Evolutionary conservation across 2,113 vertebrate genomes (phyloP).

Genomic region (Oreochromis tanganicae): DNA sequence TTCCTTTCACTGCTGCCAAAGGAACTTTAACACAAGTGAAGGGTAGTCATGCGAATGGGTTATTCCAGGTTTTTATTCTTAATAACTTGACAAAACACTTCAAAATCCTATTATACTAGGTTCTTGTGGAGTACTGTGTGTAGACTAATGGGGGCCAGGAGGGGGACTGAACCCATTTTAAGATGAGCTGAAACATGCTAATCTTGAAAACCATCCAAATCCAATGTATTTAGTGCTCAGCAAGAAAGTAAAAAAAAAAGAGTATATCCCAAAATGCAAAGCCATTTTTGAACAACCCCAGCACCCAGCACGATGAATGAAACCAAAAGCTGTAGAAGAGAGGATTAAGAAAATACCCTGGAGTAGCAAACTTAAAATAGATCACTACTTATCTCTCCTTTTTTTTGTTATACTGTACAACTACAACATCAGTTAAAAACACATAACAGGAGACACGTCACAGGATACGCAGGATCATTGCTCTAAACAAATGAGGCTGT

Average conservation of each 20-base stretch:
- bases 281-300: slow-evolving; percentile 11
- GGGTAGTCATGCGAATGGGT: background rate
- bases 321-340: slow-evolving; percentile 47
- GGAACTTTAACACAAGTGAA: background rate
- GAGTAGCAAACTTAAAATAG: background rate
- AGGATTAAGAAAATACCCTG: background rate
- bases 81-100: background rate
- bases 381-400: background rate
- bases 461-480: background rate
- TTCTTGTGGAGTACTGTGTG: background rate
- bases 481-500: background rate
- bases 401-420: background rate
- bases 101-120: background rate
- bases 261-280: slow-evolving; percentile 14
- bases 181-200: background rate
- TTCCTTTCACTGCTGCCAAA: background rate
- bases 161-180: background rate
- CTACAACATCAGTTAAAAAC: background rate
- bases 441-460: background rate
- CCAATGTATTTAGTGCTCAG: background rate
- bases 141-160: background rate
- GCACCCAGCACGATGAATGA: slow-evolving; percentile 21
- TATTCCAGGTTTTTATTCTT: background rate
- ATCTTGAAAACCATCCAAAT: background rate
- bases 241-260: background rate